Percentiles rank a stretch among this genome's conserved stretches.
Conservation (phyloP, 2,797 vertebrate genomes). For the Acipenser transmontanus region DNA sequence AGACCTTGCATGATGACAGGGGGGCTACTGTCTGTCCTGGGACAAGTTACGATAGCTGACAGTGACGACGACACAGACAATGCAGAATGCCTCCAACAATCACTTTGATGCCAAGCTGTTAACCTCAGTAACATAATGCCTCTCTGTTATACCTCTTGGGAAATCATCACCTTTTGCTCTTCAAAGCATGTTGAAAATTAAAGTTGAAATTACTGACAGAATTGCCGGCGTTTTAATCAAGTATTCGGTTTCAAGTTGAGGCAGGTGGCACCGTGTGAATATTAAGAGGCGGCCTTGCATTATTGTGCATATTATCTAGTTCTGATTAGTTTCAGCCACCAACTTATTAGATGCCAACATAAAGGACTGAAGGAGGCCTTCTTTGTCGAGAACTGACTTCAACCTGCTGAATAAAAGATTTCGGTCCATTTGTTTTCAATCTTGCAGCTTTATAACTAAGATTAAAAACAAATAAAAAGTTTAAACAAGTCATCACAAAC, state of each 20-base stretch:
- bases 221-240: conserved; percentile 59
- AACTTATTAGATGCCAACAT: conserved; percentile 37
- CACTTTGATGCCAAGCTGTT: conserved; percentile 29
- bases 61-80: conserved; percentile 22
- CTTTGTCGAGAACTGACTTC: conserved; percentile 22
- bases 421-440: conserved; percentile 25
- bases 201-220: conserved; percentile 53
- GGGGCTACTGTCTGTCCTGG: not conserved
- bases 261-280: conserved; percentile 37
- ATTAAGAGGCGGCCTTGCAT: conserved; percentile 37
- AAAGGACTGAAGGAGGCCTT: conserved; percentile 42
- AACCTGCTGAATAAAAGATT: conserved; percentile 31
- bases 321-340: conserved; percentile 37
- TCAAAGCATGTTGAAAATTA: conserved; percentile 48
- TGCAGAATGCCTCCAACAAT: conserved; percentile 26
- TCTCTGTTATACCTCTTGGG: conserved; percentile 45
- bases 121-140: conserved; percentile 34
- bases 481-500: conserved; percentile 20
- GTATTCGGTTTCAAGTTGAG: conserved; percentile 54
- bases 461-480: conserved; percentile 24
- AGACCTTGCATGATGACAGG: not conserved
- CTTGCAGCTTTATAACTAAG: conserved; percentile 29
- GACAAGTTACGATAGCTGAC: conserved; percentile 12
- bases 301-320: conserved; percentile 43
- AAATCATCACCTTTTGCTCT: conserved; percentile 57